Percentiles rank a stretch among this genome's conserved stretches.
phyloP scores from a whole-genome alignment of 2,888 invertebrate genomes.

The Atherix ibis region DNA sequence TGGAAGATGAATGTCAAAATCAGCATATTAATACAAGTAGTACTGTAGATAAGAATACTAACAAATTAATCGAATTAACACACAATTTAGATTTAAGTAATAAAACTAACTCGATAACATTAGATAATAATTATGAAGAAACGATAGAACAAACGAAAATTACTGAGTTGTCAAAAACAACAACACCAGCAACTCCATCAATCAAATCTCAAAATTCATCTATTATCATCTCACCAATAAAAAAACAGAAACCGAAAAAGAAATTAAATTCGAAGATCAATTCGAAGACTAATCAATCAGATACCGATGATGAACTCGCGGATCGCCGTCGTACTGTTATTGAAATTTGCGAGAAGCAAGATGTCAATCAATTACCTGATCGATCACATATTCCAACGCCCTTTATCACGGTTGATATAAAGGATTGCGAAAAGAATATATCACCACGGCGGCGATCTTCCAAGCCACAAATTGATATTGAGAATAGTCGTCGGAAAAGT shows the following conservation, averaged over 20 bases:
- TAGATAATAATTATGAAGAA: background rate
- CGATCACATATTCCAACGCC: conserved; percentile 7
- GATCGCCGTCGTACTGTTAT: conserved; percentile 9
- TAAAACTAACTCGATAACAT: background rate
- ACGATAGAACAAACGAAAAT: too few species aligned
- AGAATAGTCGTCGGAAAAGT: too few species aligned
- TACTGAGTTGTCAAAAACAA: too few species aligned
- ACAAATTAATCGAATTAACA: background rate
- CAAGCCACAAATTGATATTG: too few species aligned
- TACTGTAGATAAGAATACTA: conserved; percentile 1
- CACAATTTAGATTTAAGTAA: background rate
- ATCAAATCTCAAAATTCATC: too few species aligned
- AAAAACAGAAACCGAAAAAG: too few species aligned
- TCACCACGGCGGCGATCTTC: too few species aligned
- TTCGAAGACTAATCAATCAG: background rate
- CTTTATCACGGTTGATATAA: conserved; percentile 8
- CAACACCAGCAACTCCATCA: too few species aligned
- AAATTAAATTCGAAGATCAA: background rate
- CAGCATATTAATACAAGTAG: too few species aligned
- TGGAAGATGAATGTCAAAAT: too few species aligned
- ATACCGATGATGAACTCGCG: background rate
- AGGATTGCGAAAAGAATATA: conserved; percentile 5
- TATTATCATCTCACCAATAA: too few species aligned
- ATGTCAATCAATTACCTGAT: conserved; percentile 7
- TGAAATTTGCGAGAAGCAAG: conserved; percentile 9